Percentiles rank a stretch among this genome's conserved stretches.
These are phyloP conservation scores for Periophthalmus magnuspinnatus DNA, from an alignment of 2,797 vertebrate species.

Conservation along the genomic window DNA sequence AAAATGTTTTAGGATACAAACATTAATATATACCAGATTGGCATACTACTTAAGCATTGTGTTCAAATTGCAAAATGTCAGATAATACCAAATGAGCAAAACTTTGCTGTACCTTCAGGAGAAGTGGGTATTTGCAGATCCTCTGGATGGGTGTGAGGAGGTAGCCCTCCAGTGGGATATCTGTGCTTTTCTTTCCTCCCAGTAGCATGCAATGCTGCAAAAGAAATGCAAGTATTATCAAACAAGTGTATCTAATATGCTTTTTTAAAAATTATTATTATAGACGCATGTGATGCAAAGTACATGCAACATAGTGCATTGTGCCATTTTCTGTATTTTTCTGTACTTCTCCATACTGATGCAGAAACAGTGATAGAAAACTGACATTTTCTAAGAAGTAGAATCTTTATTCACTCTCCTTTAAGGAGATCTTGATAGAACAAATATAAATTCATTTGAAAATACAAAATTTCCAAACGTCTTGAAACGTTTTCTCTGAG, in stretches of 20 bases:
- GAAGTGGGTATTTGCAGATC: slow-evolving; percentile 98
- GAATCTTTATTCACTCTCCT: slow-evolving; percentile 1
- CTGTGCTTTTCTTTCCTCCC: slow-evolving; percentile 96
- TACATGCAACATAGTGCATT: not conserved
- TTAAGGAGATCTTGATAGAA: no score
- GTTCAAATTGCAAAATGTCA: not conserved
- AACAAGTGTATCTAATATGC: not conserved
- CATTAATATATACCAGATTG: not conserved
- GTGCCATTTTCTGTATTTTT: not conserved
- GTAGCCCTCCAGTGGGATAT: slow-evolving; percentile 96
- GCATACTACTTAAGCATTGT: not conserved
- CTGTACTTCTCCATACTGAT: not conserved
- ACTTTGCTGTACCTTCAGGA: slow-evolving; percentile 88
- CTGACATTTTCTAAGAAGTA: not conserved
- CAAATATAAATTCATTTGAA: no score
- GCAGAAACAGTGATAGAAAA: not conserved
- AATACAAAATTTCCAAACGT: no score
- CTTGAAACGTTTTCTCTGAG: no score
- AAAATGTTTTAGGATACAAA: not conserved
- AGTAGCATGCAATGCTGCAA: slow-evolving; percentile 95
- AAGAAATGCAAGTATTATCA: slow-evolving; percentile 17
- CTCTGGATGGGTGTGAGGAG: slow-evolving; percentile 96
- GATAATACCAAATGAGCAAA: not conserved
- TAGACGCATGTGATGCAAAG: not conserved
- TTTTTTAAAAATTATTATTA: no score